Conservation (phyloP, 2,797 vertebrate genomes). For the Trematomus bernacchii region DNA sequence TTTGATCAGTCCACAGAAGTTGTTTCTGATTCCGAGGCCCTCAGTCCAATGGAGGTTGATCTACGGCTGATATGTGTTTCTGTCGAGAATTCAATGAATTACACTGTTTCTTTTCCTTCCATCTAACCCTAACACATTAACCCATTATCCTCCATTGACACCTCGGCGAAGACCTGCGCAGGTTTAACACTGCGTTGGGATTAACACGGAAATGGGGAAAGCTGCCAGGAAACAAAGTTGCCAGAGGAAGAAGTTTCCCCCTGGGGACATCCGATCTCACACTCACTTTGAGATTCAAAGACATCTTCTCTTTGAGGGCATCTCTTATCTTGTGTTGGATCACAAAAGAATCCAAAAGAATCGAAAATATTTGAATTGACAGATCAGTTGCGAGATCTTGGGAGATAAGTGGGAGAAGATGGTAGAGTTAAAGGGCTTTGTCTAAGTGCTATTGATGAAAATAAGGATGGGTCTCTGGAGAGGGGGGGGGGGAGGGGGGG, state of each 20-base stretch:
- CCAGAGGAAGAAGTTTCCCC: conserved; percentile 55
- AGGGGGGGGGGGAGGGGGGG: conserved; percentile 8
- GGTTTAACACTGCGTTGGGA: conserved; percentile 75
- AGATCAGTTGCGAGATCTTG: conserved; percentile 42
- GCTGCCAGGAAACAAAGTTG: conserved; percentile 79
- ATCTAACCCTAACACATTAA: conserved; percentile 54
- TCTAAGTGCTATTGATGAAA: conserved; percentile 75
- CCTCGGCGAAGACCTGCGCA: conserved; percentile 62
- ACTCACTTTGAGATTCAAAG: conserved; percentile 24
- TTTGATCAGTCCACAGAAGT: conserved; percentile 84
- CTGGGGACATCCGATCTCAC: conserved; percentile 45
- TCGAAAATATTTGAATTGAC: conserved; percentile 32
- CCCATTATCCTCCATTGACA: conserved; percentile 85
- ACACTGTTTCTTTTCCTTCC: conserved; percentile 79
- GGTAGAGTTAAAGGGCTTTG: conserved; percentile 50
- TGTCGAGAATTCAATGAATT: conserved; percentile 85
- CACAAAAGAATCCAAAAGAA: conserved; percentile 35
- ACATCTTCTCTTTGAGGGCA: conserved; percentile 27
- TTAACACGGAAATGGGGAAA: conserved; percentile 81
- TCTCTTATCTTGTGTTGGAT: conserved; percentile 21
- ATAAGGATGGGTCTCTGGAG: conserved; percentile 54
- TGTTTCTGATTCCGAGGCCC: conserved; percentile 70
- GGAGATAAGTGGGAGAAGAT: conserved; percentile 52
- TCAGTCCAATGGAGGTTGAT: conserved; percentile 75
- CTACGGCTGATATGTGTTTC: conserved; percentile 70